These are phyloP conservation scores for Notodonta dromedarius DNA, from an alignment of 2,888 invertebrate genomes.

Conservation along the genomic window DNA sequence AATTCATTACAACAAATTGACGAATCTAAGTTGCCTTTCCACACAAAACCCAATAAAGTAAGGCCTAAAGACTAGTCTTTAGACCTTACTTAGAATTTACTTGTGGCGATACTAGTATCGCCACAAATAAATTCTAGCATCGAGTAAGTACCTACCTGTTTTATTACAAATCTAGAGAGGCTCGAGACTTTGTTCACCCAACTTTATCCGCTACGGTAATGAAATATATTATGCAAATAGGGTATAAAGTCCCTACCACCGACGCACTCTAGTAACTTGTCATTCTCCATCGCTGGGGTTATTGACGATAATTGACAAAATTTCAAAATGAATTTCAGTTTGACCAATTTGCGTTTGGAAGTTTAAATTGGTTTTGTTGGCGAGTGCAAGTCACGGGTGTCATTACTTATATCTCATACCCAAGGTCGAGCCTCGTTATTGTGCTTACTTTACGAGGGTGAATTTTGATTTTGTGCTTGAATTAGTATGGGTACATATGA, in stretches of 20 bases:
- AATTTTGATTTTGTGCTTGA: not conserved
- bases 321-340: constrained; percentile 45
- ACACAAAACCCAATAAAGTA: constrained; percentile 10
- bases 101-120: no score
- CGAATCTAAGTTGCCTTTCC: not conserved
- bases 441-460: not conserved
- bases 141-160: constrained; percentile 2
- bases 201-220: constrained; percentile 13
- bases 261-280: constrained; percentile 15
- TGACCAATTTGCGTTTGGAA: constrained; percentile 45
- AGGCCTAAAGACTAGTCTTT: constrained; percentile 8
- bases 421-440: constrained; percentile 3
- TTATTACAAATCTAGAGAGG: constrained; percentile 9
- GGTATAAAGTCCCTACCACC: constrained; percentile 11
- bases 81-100: no score
- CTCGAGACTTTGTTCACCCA: not conserved
- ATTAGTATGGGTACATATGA: not conserved
- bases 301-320: constrained; percentile 41
- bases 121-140: constrained; percentile 13
- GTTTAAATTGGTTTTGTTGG: constrained; percentile 54
- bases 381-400: constrained; percentile 46
- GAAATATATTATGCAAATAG: constrained; percentile 27
- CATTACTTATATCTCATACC: constrained; percentile 26
- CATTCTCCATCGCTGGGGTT: constrained; percentile 20
- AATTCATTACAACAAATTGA: not conserved